Conservation (phyloP, 2,888 invertebrate genomes). For the Pristionchus exspectatus region DNA sequence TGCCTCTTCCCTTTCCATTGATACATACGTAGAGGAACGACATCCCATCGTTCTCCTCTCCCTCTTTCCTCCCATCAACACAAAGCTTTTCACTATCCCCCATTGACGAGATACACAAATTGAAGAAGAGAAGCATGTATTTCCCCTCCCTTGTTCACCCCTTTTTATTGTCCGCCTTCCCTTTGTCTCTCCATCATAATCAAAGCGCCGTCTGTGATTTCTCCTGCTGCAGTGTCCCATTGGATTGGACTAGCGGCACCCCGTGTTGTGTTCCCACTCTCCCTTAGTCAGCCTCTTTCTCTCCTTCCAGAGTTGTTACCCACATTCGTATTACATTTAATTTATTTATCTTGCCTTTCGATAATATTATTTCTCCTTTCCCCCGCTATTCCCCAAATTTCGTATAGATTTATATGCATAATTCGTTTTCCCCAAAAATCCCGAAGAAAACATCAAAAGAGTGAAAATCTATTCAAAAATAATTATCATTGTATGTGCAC, state of each 20-base stretch:
- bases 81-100: slow-evolving; percentile 44
- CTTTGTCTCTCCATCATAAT: not conserved
- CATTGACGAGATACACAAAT: slow-evolving; percentile 26
- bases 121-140: slow-evolving; percentile 34
- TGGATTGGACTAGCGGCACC: not conserved
- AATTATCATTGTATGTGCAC: slow-evolving; percentile 19
- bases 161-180: not conserved
- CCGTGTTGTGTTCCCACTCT: not conserved
- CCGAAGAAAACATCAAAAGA: slow-evolving; percentile 15
- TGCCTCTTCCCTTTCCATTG: slow-evolving; percentile 52
- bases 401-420: slow-evolving; percentile 3
- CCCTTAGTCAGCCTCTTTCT: not conserved
- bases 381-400: slow-evolving; percentile 1
- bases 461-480: slow-evolving; percentile 32
- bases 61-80: not conserved
- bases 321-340: slow-evolving; percentile 45
- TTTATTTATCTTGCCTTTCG: slow-evolving; percentile 43
- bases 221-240: not conserved
- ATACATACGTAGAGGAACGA: slow-evolving; percentile 43
- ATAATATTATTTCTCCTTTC: slow-evolving; percentile 27
- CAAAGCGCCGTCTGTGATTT: slow-evolving; percentile 40
- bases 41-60: slow-evolving; percentile 14
- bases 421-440: not conserved
- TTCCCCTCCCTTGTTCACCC: not conserved
- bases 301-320: slow-evolving; percentile 28